These are phyloP conservation scores for Pedetes capensis DNA, from an alignment of 2,113 vertebrate genomes.

Conservation along the genomic window DNA sequence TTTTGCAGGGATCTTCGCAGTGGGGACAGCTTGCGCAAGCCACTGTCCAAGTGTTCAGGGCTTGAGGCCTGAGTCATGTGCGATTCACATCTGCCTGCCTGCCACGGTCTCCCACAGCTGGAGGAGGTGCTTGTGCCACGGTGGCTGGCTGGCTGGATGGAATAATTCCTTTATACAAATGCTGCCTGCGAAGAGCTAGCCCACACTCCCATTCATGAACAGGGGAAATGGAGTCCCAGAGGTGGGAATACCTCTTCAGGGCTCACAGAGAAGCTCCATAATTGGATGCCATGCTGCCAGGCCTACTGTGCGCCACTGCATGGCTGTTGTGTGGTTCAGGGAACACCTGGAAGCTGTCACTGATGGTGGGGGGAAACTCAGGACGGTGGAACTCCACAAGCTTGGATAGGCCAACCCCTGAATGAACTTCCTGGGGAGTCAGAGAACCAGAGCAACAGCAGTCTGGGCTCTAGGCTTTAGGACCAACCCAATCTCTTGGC, in stretches of 20 bases:
- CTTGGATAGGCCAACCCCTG: neutral
- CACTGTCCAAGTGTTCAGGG: too few species aligned
- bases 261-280: neutral
- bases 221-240: neutral
- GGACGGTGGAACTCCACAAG: neutral
- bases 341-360: neutral
- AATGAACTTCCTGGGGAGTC: neutral
- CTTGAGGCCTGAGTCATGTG: neutral
- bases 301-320: neutral
- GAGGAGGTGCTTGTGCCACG: neutral
- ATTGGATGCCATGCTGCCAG: fast-evolving
- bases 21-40: too few species aligned
- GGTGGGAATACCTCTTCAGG: neutral
- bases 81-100: neutral
- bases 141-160: neutral
- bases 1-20: too few species aligned
- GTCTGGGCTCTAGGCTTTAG: neutral
- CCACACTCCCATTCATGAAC: neutral
- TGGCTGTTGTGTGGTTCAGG: neutral
- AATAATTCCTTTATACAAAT: neutral
- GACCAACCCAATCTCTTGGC: neutral
- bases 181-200: neutral
- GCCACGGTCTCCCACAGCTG: neutral
- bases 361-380: neutral
- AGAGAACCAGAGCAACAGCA: neutral